phyloP scores from a whole-genome alignment of 2,888 invertebrate species.

The Nomada lathburiana region DNA sequence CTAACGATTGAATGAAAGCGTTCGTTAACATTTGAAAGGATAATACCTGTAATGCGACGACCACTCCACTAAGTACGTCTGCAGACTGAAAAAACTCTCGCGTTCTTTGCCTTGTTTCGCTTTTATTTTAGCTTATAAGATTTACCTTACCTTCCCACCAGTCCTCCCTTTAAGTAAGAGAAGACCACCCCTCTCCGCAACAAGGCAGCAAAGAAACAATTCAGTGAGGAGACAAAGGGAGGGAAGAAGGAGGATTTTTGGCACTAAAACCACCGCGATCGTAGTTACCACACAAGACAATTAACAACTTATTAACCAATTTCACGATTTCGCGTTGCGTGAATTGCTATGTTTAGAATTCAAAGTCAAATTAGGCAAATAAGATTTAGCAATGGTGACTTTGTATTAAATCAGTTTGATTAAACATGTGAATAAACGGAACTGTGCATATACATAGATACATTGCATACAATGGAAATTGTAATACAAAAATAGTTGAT shows the following conservation, averaged over 20 bases:
- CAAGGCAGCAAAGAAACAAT: conserved; percentile 17
- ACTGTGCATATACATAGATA: neutral
- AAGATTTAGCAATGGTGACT: neutral
- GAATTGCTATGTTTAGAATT: conserved; percentile 39
- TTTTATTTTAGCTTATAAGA: conserved; percentile 82
- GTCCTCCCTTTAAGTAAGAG: conserved; percentile 51
- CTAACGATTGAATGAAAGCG: neutral
- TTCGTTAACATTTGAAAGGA: neutral
- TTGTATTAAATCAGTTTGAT: neutral
- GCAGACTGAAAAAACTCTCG: conserved; percentile 73
- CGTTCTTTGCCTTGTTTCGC: conserved; percentile 76
- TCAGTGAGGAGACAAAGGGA: conserved; percentile 8
- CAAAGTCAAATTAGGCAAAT: conserved; percentile 2
- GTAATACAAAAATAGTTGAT: neutral
- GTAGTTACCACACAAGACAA: conserved; percentile 64
- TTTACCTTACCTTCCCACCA: conserved; percentile 70
- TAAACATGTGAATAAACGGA: neutral
- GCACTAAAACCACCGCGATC: conserved; percentile 62
- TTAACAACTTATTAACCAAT: conserved; percentile 25
- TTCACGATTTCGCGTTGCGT: conserved; percentile 38
- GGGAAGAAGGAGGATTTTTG: conserved; percentile 59
- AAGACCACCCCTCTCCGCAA: conserved; percentile 32
- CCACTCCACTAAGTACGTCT: conserved; percentile 72
- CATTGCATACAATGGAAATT: neutral
- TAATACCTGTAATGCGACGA: conserved; percentile 72